A percentile compares a stretch with the other conserved stretches of the same genome.
Conservation (phyloP, 2,888 invertebrate genomes). For the Xanthia togata region DNA sequence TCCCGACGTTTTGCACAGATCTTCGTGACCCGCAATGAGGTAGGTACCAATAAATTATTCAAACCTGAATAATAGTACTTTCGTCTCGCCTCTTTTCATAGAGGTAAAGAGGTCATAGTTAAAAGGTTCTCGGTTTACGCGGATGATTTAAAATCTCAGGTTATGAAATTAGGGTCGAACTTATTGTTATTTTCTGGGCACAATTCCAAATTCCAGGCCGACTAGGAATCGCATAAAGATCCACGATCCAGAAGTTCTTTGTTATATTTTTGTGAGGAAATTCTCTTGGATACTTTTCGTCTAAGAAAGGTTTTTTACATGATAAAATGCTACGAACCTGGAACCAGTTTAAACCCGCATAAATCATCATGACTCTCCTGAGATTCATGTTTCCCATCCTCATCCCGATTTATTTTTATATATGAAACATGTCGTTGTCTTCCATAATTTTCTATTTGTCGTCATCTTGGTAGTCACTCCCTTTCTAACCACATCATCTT, state of each 20-base stretch:
- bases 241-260: conserved; percentile 6
- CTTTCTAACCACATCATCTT: not conserved
- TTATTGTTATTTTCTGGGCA: conserved; percentile 37
- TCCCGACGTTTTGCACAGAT: not conserved
- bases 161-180: conserved; percentile 20
- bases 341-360: not conserved
- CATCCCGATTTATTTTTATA: not conserved
- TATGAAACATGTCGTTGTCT: not conserved
- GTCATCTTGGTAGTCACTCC: not conserved
- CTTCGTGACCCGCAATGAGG: not conserved
- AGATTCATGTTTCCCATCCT: no score
- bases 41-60: not conserved
- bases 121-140: not conserved
- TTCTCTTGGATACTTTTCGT: not conserved
- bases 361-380: not conserved
- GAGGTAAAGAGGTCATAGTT: not conserved
- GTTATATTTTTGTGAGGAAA: conserved; percentile 9
- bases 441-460: not conserved
- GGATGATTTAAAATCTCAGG: not conserved
- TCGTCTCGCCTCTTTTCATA: not conserved
- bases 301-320: not conserved
- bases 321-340: not conserved
- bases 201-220: conserved; percentile 7
- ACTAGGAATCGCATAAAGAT: conserved; percentile 29
- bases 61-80: not conserved